Evolutionary conservation across 2,888 invertebrate species (phyloP), one percentile per base, ranked within the genome.

Genomic region (Pandemis cinnamomeana): DNA sequence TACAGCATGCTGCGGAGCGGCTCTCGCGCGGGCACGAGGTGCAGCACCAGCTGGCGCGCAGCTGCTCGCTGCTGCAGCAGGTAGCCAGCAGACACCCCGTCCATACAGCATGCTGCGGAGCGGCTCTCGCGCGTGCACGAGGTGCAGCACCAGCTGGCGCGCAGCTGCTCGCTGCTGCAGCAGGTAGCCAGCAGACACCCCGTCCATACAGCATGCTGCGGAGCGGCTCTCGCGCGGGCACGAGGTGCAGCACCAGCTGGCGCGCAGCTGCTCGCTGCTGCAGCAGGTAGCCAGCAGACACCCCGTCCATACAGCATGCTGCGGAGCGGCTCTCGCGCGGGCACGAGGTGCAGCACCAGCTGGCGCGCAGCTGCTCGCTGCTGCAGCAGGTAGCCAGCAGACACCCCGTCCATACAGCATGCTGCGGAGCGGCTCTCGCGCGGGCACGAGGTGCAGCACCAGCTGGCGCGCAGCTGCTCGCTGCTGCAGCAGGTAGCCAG

Each of bases 41-140:
- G 27, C 96, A 97, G 0, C 96, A 97, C 81, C 97, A 98, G 83
- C 89, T 99, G 71, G 96, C 96, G 53, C 95, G 97, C 42, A 98
- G 98, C 84, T 97, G 98, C 86, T 96, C 96, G 71, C 91, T 97
- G 71, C 93, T 99, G 20, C 97, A 86, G 11, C 48, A 48, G 48
- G 48, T 48, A 11, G 13, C 44, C 0, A 7, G 44, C 27, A 44
- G 7, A 44, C 44, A 8, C 0, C 97, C 0, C 90, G 91, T 36
- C 27, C 2, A 89, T 10, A 44, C 44, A 44, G 8, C 10, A 7
- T 11, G 11, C 11, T 11, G 11, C 48, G 13, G 4, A 11, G 48
- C 10, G 48, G 11, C 48, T 48, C 4, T 10, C 48, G 48, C 48
- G 48, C 11, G 48, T 13, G 48, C 48, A 48, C 48, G 48, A 48